Conservation (phyloP, 2,113 vertebrate species). For the Smithornis capensis region DNA sequence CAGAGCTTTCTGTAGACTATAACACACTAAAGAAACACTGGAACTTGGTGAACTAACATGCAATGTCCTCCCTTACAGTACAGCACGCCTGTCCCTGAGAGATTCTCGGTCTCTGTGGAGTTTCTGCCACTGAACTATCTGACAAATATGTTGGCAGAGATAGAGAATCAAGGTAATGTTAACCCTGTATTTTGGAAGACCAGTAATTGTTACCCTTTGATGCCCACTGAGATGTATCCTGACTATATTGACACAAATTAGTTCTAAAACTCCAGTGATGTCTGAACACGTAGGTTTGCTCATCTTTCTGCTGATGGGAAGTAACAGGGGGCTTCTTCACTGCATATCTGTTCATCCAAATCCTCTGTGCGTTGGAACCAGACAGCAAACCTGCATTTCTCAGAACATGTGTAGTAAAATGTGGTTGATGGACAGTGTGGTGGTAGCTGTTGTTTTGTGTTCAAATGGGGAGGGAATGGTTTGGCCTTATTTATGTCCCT, state of each 20-base stretch:
- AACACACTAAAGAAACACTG: not conserved
- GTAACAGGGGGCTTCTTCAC: not conserved
- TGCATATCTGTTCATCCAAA: accelerated
- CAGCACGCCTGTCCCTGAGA: conserved; percentile 67
- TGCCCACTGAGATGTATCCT: not conserved
- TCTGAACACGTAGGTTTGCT: not conserved
- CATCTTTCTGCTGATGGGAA: not conserved
- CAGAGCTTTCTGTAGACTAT: not conserved
- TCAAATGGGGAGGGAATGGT: not conserved
- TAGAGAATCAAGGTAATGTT: conserved; percentile 83
- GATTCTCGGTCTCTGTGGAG: conserved; percentile 69
- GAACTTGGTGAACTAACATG: not conserved
- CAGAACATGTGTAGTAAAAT: not conserved
- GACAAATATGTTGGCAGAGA: conserved; percentile 78
- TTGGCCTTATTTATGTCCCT: not conserved
- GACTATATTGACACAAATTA: not conserved
- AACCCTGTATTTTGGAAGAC: not conserved
- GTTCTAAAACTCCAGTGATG: not conserved
- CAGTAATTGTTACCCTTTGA: not conserved
- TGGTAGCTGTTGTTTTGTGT: not conserved
- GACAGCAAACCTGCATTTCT: not conserved
- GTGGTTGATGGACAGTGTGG: accelerated
- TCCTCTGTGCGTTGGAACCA: not conserved
- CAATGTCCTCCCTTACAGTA: conserved; percentile 70
- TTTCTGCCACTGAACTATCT: conserved; percentile 92